Percentiles rank a stretch among this genome's conserved stretches.
Conservation (phyloP, 2,797 vertebrate genomes). For the Rhinella marina region DNA sequence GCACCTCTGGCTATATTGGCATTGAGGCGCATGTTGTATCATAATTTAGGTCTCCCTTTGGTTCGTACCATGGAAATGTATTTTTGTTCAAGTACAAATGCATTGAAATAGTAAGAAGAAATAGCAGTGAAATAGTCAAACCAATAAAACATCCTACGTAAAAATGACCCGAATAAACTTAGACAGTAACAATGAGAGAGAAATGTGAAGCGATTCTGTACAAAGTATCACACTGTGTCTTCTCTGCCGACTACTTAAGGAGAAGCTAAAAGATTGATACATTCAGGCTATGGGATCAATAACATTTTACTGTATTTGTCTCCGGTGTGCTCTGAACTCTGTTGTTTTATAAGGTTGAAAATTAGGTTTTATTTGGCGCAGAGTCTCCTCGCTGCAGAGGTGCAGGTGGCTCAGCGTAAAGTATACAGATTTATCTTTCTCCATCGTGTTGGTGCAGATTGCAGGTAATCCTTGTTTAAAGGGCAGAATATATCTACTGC, state of each 20-base stretch:
- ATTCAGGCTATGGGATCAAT: constrained; percentile 56
- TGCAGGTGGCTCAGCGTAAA: constrained; percentile 37
- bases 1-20: background rate
- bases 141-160: background rate
- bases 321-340: constrained; percentile 54
- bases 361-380: constrained; percentile 55
- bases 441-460: background rate
- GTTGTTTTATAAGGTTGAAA: constrained; percentile 58
- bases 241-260: constrained; percentile 16
- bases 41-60: background rate
- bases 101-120: background rate
- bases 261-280: constrained; percentile 47
- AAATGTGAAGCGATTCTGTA: background rate
- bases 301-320: constrained; percentile 61
- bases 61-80: background rate
- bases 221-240: constrained; percentile 35
- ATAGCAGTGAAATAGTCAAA: background rate
- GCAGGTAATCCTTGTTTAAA: constrained; percentile 46
- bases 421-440: constrained; percentile 43
- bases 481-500: constrained; percentile 7
- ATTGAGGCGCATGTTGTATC: background rate
- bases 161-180: background rate
- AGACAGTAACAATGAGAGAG: background rate
- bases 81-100: background rate
- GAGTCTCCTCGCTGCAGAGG: constrained; percentile 26